Conservation (phyloP, 2,113 vertebrate species). For the Isichthys henryi region DNA sequence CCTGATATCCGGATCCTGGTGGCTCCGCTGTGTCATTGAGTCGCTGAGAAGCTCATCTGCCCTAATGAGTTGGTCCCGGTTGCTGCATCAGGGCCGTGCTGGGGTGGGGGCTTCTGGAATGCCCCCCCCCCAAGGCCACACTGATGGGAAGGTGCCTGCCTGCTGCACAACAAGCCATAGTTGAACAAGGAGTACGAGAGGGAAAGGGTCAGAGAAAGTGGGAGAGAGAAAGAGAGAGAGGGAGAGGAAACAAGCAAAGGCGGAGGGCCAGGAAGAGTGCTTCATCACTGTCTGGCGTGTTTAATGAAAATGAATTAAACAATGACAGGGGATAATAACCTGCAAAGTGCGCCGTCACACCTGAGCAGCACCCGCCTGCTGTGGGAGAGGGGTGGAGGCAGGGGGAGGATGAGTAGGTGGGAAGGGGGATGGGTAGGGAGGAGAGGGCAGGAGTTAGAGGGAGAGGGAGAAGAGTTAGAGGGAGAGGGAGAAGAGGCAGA, state of each 20-base stretch:
- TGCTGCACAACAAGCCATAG: not conserved
- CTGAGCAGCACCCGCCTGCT: not conserved
- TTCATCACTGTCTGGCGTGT: constrained; percentile 46
- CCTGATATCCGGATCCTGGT: not conserved
- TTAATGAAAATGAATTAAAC: constrained; percentile 64
- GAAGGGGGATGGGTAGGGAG: not conserved
- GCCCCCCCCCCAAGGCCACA: not conserved
- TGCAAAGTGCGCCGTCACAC: constrained; percentile 32
- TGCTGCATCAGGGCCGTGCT: not conserved
- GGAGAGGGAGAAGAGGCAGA: not conserved
- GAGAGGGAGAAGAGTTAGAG: not conserved
- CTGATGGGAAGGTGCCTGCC: not conserved
- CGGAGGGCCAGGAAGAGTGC: not conserved
- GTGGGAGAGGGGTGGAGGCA: not conserved
- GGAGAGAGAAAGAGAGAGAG: constrained; percentile 30
- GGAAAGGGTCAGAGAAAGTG: constrained; percentile 33
- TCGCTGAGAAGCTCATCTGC: not conserved
- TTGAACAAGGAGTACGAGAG: constrained; percentile 45
- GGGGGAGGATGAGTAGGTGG: constrained; percentile 15
- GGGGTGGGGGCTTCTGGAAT: not conserved
- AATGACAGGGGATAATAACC: constrained; percentile 60
- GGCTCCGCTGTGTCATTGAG: not conserved
- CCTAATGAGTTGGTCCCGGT: not conserved
- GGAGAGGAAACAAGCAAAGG: not conserved
- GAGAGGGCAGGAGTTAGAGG: not conserved